Conservation (phyloP, 2,797 vertebrate species). For the Cuculus canorus region DNA sequence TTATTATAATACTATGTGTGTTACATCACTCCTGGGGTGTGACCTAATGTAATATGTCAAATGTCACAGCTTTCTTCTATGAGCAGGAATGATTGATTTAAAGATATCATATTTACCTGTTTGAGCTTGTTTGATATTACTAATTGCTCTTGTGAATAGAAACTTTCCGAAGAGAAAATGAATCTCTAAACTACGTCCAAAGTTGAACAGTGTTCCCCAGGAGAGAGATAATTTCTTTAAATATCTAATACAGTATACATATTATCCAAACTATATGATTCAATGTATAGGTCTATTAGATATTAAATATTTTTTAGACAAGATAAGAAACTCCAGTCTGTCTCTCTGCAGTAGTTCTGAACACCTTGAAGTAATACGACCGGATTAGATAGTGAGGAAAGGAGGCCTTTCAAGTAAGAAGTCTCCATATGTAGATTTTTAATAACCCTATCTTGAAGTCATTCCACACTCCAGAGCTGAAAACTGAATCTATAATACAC, state of each 20-base stretch:
- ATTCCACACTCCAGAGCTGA: background rate
- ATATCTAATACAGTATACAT: background rate
- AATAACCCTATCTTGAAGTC: background rate
- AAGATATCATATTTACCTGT: background rate
- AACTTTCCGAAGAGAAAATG: background rate
- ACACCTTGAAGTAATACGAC: background rate
- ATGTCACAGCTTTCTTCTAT: background rate
- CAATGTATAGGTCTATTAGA: background rate
- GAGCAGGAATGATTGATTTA: background rate
- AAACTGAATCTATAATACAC: background rate
- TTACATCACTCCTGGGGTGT: background rate
- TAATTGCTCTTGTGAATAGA: background rate
- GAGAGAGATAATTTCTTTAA: background rate
- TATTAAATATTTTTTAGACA: background rate
- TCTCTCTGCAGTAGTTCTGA: background rate
- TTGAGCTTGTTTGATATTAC: background rate
- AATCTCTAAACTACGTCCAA: background rate
- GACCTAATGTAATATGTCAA: background rate
- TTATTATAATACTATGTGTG: background rate
- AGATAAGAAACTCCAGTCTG: background rate
- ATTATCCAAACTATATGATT: background rate
- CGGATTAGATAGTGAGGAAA: background rate
- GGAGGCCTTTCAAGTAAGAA: background rate
- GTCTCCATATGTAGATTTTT: background rate
- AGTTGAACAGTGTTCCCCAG: background rate